A percentile compares a stretch with the other conserved stretches of the same genome.
These are phyloP conservation scores for Holothuria scabra DNA, from an alignment of 53 echinoderm and acorn worm species.

Conservation along the genomic window DNA sequence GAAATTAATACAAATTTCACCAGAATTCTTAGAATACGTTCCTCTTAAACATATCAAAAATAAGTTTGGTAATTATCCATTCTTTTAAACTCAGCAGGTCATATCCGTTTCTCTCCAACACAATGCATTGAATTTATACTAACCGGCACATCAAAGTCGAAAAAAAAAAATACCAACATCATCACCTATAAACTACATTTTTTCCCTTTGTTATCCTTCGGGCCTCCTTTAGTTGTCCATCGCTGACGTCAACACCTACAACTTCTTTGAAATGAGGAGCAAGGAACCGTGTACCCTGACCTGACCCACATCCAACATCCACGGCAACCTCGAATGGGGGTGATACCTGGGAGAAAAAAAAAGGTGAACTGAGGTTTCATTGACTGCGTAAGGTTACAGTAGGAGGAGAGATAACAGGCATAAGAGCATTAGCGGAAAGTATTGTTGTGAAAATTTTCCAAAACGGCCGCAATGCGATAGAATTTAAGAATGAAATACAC, in stretches of 20 bases:
- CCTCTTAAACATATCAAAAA: too few species aligned
- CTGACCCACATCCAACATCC: conserved; percentile 69
- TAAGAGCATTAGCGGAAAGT: not conserved
- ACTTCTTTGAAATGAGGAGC: conserved; percentile 54
- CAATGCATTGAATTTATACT: too few species aligned
- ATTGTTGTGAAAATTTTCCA: too few species aligned
- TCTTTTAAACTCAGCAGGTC: too few species aligned
- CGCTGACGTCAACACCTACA: conserved; percentile 58
- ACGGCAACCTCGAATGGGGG: conserved; percentile 30
- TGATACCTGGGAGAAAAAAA: not conserved
- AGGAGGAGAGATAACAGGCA: not conserved
- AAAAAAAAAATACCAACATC: not conserved
- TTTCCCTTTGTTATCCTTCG: conserved; percentile 33
- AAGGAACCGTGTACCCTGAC: conserved; percentile 57
- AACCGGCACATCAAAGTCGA: not conserved
- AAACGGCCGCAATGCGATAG: too few species aligned
- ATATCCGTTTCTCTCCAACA: too few species aligned
- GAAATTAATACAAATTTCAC: too few species aligned
- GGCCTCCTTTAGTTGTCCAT: conserved; percentile 53
- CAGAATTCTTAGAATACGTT: too few species aligned
- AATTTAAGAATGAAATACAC: too few species aligned
- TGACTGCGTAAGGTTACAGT: not conserved
- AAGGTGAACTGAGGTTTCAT: too few species aligned
- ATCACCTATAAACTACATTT: conserved; percentile 59
- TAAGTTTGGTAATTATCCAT: too few species aligned